These are phyloP conservation scores for Tamias sibiricus DNA, from an alignment of 2,113 vertebrate species.

Conservation along the genomic window DNA sequence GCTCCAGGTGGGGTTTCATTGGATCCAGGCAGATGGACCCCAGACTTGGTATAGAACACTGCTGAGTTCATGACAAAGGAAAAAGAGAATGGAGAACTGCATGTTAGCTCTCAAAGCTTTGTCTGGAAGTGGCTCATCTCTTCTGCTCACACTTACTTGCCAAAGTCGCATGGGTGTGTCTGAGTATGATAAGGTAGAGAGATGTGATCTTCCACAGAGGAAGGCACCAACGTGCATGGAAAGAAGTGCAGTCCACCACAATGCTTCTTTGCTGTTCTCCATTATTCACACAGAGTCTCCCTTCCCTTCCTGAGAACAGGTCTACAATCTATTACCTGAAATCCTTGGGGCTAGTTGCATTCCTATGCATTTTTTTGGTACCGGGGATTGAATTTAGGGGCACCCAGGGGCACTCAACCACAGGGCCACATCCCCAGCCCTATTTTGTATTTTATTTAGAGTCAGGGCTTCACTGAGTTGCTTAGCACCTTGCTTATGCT, in stretches of 20 bases:
- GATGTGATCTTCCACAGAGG: background rate
- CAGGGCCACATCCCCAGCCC: too few relatives aligned
- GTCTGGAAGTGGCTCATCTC: background rate
- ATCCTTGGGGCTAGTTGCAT: background rate
- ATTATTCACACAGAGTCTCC: background rate
- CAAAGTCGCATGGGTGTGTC: background rate
- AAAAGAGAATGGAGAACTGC: background rate
- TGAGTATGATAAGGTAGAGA: background rate
- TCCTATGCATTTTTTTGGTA: background rate
- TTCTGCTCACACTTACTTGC: constrained; percentile 26
- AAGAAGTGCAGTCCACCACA: accelerated
- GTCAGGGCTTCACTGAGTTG: too few relatives aligned
- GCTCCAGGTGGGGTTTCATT: background rate
- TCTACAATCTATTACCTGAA: background rate
- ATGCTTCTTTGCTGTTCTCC: background rate
- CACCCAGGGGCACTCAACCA: too few relatives aligned
- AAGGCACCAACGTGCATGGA: background rate
- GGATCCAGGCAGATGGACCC: background rate
- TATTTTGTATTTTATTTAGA: too few relatives aligned
- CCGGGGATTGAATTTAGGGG: too few relatives aligned
- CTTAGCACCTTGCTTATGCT: too few relatives aligned
- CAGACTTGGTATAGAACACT: background rate
- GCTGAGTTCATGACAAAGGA: background rate
- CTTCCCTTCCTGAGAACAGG: background rate
- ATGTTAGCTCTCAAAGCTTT: background rate